phyloP scores from a whole-genome alignment of 2,113 vertebrate species.

The Oostethus manadensis region DNA sequence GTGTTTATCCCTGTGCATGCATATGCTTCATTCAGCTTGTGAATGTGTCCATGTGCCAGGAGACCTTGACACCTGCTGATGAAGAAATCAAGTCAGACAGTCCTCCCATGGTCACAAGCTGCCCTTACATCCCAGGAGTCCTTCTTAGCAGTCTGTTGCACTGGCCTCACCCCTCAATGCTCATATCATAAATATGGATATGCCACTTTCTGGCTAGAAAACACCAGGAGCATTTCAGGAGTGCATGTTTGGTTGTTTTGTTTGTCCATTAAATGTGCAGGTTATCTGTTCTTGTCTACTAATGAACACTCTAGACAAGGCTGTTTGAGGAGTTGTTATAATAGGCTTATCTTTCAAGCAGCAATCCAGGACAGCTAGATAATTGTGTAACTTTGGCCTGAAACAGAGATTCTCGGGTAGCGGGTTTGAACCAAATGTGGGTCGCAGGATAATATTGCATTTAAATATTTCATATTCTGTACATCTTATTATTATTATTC shows the following conservation, averaged over 20 bases:
- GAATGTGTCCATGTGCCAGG: constrained; percentile 41
- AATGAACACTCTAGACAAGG: constrained; percentile 1
- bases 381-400: too few species aligned
- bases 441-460: too few species aligned
- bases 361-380: background rate
- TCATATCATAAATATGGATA: constrained; percentile 56
- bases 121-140: constrained; percentile 60
- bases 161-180: constrained; percentile 36
- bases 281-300: background rate
- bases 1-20: constrained; percentile 11
- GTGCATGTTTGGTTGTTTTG: too few species aligned
- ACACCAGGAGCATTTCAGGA: background rate
- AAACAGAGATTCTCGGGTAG: too few species aligned
- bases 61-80: constrained; percentile 64
- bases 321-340: background rate
- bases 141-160: constrained; percentile 57
- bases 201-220: constrained; percentile 9
- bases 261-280: constrained; percentile 2
- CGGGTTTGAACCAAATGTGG: too few species aligned
- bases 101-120: constrained; percentile 66
- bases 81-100: constrained; percentile 69
- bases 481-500: too few species aligned
- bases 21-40: constrained; percentile 28
- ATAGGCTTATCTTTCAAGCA: background rate
- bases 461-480: too few species aligned